Percentiles rank a stretch among this genome's conserved stretches.
These are phyloP conservation scores for Elaphurus davidianus DNA, from an alignment of 2,113 vertebrate species.

Conservation along the genomic window DNA sequence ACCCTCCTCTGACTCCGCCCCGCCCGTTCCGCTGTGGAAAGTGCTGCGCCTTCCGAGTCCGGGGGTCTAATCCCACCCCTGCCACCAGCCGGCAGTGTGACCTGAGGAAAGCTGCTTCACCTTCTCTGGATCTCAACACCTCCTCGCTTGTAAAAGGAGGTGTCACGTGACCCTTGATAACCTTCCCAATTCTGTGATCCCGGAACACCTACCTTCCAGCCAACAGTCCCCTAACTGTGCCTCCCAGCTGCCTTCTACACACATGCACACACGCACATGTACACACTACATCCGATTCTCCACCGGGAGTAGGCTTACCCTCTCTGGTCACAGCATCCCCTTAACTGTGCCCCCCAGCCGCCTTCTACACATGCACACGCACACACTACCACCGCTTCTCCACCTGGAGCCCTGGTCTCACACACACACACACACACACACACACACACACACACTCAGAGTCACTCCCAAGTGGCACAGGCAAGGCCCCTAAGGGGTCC, in stretches of 20 bases:
- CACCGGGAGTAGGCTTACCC: neutral
- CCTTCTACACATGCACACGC: neutral
- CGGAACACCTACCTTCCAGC: neutral
- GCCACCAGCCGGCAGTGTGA: neutral
- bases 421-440: too few species aligned
- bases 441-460: neutral
- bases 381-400: neutral
- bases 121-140: neutral
- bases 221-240: neutral
- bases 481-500: slow-evolving; percentile 48
- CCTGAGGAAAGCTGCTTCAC: neutral
- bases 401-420: neutral
- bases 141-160: neutral
- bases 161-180: too few species aligned
- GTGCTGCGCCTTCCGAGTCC: neutral
- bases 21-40: fast-evolving
- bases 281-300: neutral
- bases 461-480: neutral
- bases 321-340: neutral
- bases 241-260: neutral
- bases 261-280: fast-evolving
- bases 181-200: neutral
- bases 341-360: neutral
- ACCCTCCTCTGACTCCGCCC: neutral
- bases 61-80: neutral